Conservation (phyloP, 2,113 vertebrate species). For the Fregata magnificens region DNA sequence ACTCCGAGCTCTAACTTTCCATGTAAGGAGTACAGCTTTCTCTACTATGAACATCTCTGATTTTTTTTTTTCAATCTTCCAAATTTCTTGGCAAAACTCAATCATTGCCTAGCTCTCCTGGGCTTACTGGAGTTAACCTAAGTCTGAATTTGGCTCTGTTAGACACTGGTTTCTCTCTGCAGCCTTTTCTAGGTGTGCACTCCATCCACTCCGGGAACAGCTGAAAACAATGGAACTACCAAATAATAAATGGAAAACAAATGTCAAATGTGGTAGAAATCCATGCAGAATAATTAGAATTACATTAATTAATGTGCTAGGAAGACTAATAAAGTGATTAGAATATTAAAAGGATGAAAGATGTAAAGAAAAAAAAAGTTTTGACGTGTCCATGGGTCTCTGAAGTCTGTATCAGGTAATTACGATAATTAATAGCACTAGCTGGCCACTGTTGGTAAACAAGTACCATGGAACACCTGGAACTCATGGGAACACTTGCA, state of each 20-base stretch:
- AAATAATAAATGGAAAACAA: not conserved
- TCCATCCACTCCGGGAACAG: not conserved
- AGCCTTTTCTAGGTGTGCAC: not conserved
- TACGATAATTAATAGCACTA: not conserved
- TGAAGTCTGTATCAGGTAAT: not conserved
- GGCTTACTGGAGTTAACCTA: not conserved
- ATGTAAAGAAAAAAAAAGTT: not conserved
- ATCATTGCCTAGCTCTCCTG: not conserved
- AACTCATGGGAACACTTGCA: not conserved
- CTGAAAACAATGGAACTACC: not conserved
- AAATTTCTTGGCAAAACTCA: not conserved
- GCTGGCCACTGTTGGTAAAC: not conserved
- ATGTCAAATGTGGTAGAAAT: not conserved
- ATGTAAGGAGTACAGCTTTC: not conserved
- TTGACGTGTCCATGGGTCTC: not conserved
- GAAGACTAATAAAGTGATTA: not conserved
- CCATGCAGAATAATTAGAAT: not conserved
- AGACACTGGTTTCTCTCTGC: not conserved
- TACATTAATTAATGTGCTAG: not conserved
- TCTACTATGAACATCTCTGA: not conserved
- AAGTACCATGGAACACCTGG: not conserved
- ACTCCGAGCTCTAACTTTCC: not conserved
- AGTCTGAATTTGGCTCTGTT: not conserved
- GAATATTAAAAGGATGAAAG: not conserved
- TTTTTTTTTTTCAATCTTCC: not conserved